phyloP scores from a whole-genome alignment of 2,797 vertebrate genomes.

The Alfaro cultratus region DNA sequence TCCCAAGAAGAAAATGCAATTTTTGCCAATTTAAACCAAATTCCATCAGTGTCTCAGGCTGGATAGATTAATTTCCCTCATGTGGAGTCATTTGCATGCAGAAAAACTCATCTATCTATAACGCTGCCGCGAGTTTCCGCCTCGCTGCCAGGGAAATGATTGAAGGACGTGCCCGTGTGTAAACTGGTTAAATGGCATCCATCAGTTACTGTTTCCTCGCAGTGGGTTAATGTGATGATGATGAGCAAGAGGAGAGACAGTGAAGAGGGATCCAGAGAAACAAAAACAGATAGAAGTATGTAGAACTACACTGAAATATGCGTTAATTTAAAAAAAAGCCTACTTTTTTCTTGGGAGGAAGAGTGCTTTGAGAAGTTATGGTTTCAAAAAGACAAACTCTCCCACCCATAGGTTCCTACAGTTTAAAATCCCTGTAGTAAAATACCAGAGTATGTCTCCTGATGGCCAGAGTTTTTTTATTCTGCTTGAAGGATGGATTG shows the following conservation, averaged over 20 bases:
- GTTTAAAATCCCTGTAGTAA: background rate
- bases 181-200: conserved; percentile 75
- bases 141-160: conserved; percentile 54
- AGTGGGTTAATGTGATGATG: conserved; percentile 74
- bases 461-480: background rate
- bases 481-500: background rate
- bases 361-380: background rate
- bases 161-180: conserved; percentile 66
- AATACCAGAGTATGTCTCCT: background rate
- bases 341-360: background rate
- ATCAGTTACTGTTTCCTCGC: conserved; percentile 78
- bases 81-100: conserved; percentile 69
- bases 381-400: background rate
- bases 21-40: conserved; percentile 22
- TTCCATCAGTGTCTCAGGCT: conserved; percentile 38
- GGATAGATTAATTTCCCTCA: conserved; percentile 30
- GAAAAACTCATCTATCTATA: conserved; percentile 66
- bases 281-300: conserved; percentile 36
- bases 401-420: background rate
- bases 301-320: background rate
- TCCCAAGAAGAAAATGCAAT: conserved; percentile 27
- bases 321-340: background rate
- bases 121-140: conserved; percentile 48
- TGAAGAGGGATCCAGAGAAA: conserved; percentile 28
- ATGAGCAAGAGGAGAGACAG: conserved; percentile 46